Base-by-base conservation (phyloP, 1,140 invertebrate genomes). In the Eufriesea mexicana region DNA sequence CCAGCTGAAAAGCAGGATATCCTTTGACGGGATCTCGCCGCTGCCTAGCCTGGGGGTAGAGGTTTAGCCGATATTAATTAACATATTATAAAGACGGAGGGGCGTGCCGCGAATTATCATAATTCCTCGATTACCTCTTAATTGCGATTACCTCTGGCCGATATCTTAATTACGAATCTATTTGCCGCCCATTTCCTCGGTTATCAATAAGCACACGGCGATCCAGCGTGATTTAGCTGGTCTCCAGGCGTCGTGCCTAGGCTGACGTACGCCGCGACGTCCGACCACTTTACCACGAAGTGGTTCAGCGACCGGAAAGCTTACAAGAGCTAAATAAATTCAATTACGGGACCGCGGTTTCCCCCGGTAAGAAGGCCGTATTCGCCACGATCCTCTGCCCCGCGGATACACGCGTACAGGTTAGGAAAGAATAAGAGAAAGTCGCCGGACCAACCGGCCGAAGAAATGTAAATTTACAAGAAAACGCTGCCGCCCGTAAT, bases 391-490 rank as follows among this genome's bases (percentile, higher is more conserved):
- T 51, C 57, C 25, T 73, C 20, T 20, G 35, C n/a, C 4, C 35
- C 0, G 5, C 1, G 8, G 35, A 16, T 18, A 20, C 0, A 18
- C n/a, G 9, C 16, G 35, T 2, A 18, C 9, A 5, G 20, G 23
- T 7, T 25, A 28, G 20, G 25, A 35, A 66, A 55, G 79, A 81
- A 66, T 49, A 28, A 67, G 72, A 75, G 79, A 66, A 75, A 74
- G 79, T 28, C 72, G 20, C 12, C 49, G 14, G 25, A 42, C 12
- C 35, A n/a, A 64, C 14, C 20, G n/a, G n/a, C 6, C 9, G 72
- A 81, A 57, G 71, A 75, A 75, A 75, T 81, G 79, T 81, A 81
- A 81, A 81, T 75, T 81, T 75, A n/a, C 61, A 67, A 73, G 79
- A 75, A 81, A 81, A 51, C 49, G 12, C 23, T 20, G 54, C 57